These are phyloP conservation scores for Eurosta solidaginis DNA, from an alignment of 1,140 invertebrate species.

Conservation along the genomic window DNA sequence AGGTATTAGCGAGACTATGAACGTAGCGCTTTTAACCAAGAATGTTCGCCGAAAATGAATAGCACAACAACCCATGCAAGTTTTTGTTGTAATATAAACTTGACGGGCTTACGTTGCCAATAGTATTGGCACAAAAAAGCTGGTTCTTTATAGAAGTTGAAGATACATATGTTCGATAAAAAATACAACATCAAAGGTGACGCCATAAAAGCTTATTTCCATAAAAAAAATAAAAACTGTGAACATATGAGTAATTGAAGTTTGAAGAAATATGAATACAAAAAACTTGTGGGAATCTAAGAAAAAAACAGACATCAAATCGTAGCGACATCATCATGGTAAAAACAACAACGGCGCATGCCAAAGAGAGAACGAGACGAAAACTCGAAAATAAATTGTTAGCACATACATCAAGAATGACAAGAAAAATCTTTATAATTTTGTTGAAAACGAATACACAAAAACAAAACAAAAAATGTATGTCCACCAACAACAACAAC, in stretches of 20 bases:
- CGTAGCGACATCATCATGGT: not conserved
- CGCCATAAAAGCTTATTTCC: not conserved
- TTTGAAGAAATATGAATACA: too few species aligned
- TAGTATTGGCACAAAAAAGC: not conserved
- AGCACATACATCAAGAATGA: not conserved
- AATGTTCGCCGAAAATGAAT: too few species aligned
- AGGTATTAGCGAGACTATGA: too few species aligned
- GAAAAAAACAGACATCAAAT: not conserved
- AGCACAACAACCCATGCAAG: not conserved
- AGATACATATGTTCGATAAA: not conserved
- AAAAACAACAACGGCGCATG: not conserved
- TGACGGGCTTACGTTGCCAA: not conserved
- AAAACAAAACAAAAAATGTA: not conserved
- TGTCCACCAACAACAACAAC: not conserved
- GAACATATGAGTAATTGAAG: too few species aligned
- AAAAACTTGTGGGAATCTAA: too few species aligned
- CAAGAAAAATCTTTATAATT: not conserved
- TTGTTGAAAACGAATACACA: too few species aligned
- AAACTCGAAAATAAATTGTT: slow-evolving; percentile 9
- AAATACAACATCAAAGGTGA: not conserved
- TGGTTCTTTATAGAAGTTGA: not conserved
- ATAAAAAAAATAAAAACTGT: too few species aligned
- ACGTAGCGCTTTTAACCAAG: too few species aligned
- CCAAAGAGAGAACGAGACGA: not conserved
- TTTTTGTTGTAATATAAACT: not conserved